Base-by-base conservation (phyloP, 2,888 invertebrate genomes). In the Baronia brevicornis region DNA sequence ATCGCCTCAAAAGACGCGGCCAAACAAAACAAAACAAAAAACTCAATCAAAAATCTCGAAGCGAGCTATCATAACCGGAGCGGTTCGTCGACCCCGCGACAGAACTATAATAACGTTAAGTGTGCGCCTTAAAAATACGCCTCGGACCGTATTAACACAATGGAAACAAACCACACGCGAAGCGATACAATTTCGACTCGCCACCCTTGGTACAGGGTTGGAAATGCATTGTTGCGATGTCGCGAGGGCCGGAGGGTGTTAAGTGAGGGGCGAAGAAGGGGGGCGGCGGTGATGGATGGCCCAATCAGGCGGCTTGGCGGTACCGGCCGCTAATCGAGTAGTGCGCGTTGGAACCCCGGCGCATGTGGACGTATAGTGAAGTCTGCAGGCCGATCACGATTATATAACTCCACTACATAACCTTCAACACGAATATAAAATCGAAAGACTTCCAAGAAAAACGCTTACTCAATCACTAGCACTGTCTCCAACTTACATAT, bases 281-380 rank as follows among this genome's bases (percentile, higher is more conserved):
- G 66, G 72, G 78, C 66, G 55, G 63, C 46, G 51, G 68, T 82
- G 85, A 85, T 85, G 84, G 86, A 86, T 87, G 85, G 86, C 82
- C 84, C 75, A 82, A 80, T 80, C 79, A 74, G 78, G 78, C 80
- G 73, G 75, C 78, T 71, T 62, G 77, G 70, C 73, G 73, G 74
- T 67, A 62, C 69, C 68, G 65, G 71, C 68, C 77, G 71, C 78
- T 79, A 80, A 74, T 77, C 77, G 77, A 74, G 72, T 75, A 68
- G 62, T 71, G 73, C 67, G 77, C 70, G 70, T 67, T 63, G 73
- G 60, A 66, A 65, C 59, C 58, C 61, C 58, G 61, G 61, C 69
- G 60, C 60, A 58, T 68, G 59, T 55, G 45, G 28, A 17, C 48
- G 43, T 47, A 52, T 44, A 28, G 39, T 44, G 53, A 17, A 34